These are phyloP conservation scores for Ceratotherium simum DNA, from an alignment of 2,113 vertebrate species.

Conservation along the genomic window DNA sequence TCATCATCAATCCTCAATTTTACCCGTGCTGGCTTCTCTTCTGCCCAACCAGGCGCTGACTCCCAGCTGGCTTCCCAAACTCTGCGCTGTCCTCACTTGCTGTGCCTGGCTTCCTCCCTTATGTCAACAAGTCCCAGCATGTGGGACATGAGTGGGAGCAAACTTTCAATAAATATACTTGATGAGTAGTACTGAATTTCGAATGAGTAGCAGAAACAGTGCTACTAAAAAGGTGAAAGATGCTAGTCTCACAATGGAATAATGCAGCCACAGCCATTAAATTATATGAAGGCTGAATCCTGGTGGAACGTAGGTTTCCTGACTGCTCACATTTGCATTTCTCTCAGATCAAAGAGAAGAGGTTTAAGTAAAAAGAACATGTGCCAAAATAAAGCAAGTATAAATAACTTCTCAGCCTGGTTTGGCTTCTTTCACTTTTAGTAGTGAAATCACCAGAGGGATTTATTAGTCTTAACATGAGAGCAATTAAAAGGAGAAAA, in stretches of 20 bases:
- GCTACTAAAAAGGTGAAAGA: background rate
- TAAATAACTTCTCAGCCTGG: constrained; percentile 15
- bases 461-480: background rate
- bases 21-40: background rate
- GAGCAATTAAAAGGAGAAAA: background rate
- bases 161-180: background rate
- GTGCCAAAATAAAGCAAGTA: background rate
- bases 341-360: background rate
- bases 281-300: background rate
- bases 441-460: background rate
- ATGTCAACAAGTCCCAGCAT: background rate
- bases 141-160: no score
- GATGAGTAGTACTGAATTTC: background rate
- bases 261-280: background rate
- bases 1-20: background rate
- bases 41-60: background rate
- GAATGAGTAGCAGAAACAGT: background rate
- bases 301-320: background rate
- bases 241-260: background rate
- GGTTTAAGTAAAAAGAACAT: background rate
- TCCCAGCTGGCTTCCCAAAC: background rate
- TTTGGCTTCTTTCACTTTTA: background rate
- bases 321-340: background rate
- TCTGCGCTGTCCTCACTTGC: background rate
- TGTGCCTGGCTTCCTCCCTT: background rate